A percentile compares a stretch with the other conserved stretches of the same genome.
These are phyloP conservation scores for Ophioderma brevispina DNA, from an alignment of 35 echinoderm and acorn worm species.

Conservation along the genomic window DNA sequence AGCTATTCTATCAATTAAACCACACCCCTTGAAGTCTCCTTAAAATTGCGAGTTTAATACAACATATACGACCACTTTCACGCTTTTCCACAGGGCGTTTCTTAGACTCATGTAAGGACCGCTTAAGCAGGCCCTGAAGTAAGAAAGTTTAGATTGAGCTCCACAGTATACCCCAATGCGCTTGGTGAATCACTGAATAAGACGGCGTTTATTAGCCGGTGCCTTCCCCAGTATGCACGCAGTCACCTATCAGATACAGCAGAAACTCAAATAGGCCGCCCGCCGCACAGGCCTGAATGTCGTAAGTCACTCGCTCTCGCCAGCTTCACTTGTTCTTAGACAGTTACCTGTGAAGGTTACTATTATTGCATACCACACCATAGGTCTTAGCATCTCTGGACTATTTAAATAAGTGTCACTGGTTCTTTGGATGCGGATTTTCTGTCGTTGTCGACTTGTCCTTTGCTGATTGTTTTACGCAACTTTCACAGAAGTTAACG, in stretches of 20 bases:
- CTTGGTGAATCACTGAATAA: no score
- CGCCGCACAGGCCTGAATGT: neutral
- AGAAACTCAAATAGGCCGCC: neutral
- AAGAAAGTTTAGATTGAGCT: slow-evolving; percentile 44
- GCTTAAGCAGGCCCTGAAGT: slow-evolving; percentile 26
- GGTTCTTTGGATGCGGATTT: no score
- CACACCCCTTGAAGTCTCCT: slow-evolving; percentile 12
- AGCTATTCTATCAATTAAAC: slow-evolving; percentile 25
- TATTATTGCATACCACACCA: no score
- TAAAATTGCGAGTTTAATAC: neutral
- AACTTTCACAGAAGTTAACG: no score
- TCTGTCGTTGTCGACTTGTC: no score
- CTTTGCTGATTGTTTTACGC: no score
- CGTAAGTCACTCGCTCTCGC: neutral
- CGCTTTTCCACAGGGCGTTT: neutral
- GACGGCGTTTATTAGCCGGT: no score
- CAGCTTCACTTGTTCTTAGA: neutral
- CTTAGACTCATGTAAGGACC: neutral
- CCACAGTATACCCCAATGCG: no score
- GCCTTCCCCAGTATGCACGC: no score
- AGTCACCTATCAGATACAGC: neutral
- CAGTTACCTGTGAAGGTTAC: no score
- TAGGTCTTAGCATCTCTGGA: no score
- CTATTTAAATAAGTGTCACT: no score
- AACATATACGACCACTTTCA: neutral